phyloP scores from a whole-genome alignment of 1,140 invertebrate species.

The Bombus fervidus region DNA sequence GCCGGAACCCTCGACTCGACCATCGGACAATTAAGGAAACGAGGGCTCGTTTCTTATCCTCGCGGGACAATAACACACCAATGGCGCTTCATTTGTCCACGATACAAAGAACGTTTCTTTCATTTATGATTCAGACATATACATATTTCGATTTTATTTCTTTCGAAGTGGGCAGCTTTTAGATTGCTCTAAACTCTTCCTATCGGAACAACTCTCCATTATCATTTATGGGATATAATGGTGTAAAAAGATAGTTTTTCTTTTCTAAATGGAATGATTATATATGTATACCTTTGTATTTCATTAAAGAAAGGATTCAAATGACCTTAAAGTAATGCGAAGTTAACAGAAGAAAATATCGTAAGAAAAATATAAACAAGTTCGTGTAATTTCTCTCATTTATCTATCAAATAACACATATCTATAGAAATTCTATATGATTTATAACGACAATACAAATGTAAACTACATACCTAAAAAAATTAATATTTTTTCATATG shows the following conservation, averaged over 20 bases:
- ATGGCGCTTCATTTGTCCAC: not conserved
- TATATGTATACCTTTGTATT: too few relatives aligned
- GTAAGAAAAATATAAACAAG: too few relatives aligned
- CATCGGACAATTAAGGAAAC: slow-evolving; percentile 2
- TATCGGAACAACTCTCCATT: not conserved
- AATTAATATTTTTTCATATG: not conserved
- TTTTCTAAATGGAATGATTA: too few relatives aligned
- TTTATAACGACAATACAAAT: too few relatives aligned
- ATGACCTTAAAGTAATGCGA: too few relatives aligned
- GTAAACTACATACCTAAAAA: too few relatives aligned
- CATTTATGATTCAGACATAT: not conserved
- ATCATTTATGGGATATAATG: not conserved
- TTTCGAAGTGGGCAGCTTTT: not conserved
- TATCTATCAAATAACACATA: not conserved
- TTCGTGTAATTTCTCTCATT: too few relatives aligned
- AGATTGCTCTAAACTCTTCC: not conserved
- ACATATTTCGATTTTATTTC: not conserved
- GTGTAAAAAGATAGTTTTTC: too few relatives aligned
- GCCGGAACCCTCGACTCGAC: not conserved
- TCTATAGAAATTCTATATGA: not conserved
- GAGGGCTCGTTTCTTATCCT: slow-evolving; percentile 4
- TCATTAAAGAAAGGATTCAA: too few relatives aligned
- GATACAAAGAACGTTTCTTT: not conserved
- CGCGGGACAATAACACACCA: not conserved
- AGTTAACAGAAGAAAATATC: too few relatives aligned